Percentiles rank a stretch among this genome's conserved stretches.
Evolutionary conservation across 2,797 vertebrate species (phyloP).

Genomic region (Myotis daubentonii): DNA sequence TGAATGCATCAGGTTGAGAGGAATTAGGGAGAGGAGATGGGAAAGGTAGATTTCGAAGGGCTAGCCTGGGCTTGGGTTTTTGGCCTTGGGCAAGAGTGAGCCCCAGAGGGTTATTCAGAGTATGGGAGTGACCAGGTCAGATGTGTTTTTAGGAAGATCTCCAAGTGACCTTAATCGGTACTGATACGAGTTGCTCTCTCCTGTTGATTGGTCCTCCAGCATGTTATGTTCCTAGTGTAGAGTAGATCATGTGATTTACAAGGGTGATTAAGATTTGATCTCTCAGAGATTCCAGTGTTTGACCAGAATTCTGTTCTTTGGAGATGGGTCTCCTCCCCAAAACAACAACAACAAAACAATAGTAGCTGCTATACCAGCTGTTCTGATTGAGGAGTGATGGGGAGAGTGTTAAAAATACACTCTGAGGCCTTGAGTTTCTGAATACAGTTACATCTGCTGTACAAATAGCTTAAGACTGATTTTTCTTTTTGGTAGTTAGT

Average conservation of each 20-base stretch:
- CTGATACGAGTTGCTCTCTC: neutral
- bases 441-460: conserved; percentile 60
- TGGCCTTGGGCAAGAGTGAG: neutral
- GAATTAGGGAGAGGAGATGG: neutral
- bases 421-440: conserved; percentile 1
- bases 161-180: neutral
- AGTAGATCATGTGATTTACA: neutral
- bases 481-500: conserved; percentile 41
- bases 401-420: conserved; percentile 70
- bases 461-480: conserved; percentile 52
- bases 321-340: neutral
- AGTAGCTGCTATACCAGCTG: conserved; percentile 67
- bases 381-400: conserved; percentile 55
- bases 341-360: conserved; percentile 42
- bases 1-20: neutral
- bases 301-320: conserved; percentile 23
- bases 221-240: neutral
- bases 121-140: neutral
- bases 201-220: neutral
- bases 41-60: neutral
- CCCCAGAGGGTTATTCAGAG: neutral
- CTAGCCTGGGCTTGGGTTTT: neutral
- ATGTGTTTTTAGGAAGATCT: conserved; percentile 8
- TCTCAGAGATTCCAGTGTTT: neutral
- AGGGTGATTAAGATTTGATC: neutral